Percentiles rank a stretch among this genome's conserved stretches.
These are phyloP conservation scores for Pseudopipra pipra DNA, from an alignment of 2,113 vertebrate genomes.

Conservation along the genomic window DNA sequence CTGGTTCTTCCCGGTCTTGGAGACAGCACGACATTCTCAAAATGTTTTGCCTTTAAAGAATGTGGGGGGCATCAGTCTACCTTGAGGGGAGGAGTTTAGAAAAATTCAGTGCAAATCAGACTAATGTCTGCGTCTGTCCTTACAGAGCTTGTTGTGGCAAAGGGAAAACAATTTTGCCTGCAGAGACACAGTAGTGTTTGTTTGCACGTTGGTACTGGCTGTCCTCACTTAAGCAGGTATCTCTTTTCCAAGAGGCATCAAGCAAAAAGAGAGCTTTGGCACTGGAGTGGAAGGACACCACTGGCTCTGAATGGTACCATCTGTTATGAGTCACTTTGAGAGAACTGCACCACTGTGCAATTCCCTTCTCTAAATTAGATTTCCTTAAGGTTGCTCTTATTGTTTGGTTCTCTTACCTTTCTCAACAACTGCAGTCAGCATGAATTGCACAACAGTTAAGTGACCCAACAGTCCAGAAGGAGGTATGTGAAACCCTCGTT, in stretches of 20 bases:
- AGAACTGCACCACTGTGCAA: background rate
- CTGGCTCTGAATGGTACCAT: background rate
- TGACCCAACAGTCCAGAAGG: background rate
- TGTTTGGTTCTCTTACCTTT: slow-evolving; percentile 27
- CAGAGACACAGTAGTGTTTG: background rate
- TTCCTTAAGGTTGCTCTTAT: slow-evolving; percentile 8
- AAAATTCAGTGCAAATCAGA: background rate
- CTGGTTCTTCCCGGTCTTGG: slow-evolving; percentile 48
- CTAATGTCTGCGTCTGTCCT: background rate
- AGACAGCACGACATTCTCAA: background rate
- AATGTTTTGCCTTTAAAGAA: slow-evolving; percentile 10
- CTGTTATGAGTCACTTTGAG: background rate
- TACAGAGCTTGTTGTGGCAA: background rate
- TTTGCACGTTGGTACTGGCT: background rate
- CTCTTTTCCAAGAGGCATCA: background rate
- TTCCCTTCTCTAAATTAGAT: background rate
- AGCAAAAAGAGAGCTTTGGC: background rate
- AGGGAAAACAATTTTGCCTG: background rate
- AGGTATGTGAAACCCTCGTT: background rate
- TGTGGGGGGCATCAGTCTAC: background rate
- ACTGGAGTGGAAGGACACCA: background rate
- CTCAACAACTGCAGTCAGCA: slow-evolving; percentile 13
- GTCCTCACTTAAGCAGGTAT: background rate
- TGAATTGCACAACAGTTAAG: slow-evolving; percentile 5
- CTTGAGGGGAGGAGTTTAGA: background rate